phyloP scores from a whole-genome alignment of 1,140 invertebrate species.

The Camponotus floridanus region DNA sequence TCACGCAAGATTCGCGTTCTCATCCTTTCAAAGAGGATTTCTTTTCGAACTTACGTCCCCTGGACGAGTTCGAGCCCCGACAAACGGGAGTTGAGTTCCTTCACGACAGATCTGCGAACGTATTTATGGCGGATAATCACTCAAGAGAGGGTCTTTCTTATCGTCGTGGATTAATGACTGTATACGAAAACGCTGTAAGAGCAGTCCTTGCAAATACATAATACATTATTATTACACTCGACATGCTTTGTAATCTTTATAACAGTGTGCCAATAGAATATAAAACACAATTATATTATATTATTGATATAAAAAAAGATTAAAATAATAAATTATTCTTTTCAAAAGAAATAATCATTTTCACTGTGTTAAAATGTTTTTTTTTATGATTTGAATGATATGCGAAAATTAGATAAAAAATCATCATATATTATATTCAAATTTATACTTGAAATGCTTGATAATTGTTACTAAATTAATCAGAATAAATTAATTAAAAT shows the following conservation, averaged over 20 bases:
- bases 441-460: neutral
- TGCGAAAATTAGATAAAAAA: neutral
- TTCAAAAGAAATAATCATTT: neutral
- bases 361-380: neutral
- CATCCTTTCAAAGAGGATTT: slow-evolving; percentile 58
- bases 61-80: slow-evolving; percentile 22
- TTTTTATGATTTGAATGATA: neutral
- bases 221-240: slow-evolving; percentile 36
- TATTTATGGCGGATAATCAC: slow-evolving; percentile 60
- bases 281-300: neutral
- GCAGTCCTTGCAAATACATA: slow-evolving; percentile 24
- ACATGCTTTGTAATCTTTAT: slow-evolving; percentile 16
- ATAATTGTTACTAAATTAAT: neutral
- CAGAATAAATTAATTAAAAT: neutral
- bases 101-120: slow-evolving; percentile 42
- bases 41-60: slow-evolving; percentile 51
- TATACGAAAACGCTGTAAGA: slow-evolving; percentile 25
- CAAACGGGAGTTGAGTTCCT: slow-evolving; percentile 51
- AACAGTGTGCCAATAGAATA: neutral
- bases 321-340: neutral
- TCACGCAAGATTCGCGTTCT: slow-evolving; percentile 35
- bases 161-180: slow-evolving; percentile 37
- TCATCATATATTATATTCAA: neutral
- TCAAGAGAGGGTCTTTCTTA: slow-evolving; percentile 38
- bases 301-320: neutral